Base-by-base conservation (phyloP, 92 coral and sea anemone genomes). In the Actinostola sp. region DNA sequence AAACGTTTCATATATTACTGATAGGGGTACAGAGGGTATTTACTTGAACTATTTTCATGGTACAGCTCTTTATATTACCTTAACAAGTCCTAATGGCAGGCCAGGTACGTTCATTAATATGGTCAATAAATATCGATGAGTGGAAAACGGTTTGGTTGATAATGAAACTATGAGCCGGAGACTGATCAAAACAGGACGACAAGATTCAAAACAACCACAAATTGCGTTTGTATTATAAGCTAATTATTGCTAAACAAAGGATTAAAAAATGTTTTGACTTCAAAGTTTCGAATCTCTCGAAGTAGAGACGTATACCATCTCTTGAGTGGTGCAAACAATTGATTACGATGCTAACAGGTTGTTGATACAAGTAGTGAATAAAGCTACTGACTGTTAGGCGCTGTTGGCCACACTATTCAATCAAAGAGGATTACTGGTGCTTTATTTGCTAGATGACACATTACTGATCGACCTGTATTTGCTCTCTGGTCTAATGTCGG, bases 231-330 rank as follows among this genome's bases (percentile, higher is more conserved):
- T 53, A 20, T 25, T 53, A 6, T 13, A 53, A 53, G 16, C 3
- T 6, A 53, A 25, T 2, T 53, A 53, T 5, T 12, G 13, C 28
- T 30, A 57, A 57, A 57, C 63, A 27, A 57, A 26, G 63, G 63
- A 57, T 57, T 57, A 57, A 30, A 14, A 57, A 12, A 57, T 57
- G 63, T 57, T 57, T 57, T 57, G 63, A 57, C 63, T 27, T 29
- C 11, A 13, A 30, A 30, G 17, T 27, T 30, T 27, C 2, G 14
- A 5, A n/a, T 24, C 8, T 53, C 31, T 4, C n/a, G n/a, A n/a
- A n/a, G n/a, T n/a, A n/a, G n/a, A n/a, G n/a, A n/a, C n/a, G n/a
- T n/a, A n/a, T n/a, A n/a, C n/a, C n/a, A n/a, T 1, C 28, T 29
- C 38, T 4, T 57, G 19, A 6, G 8, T 2, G 28, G 39, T 12